These are phyloP conservation scores for Apamea epomidion DNA, from an alignment of 2,888 invertebrate species.

Conservation along the genomic window DNA sequence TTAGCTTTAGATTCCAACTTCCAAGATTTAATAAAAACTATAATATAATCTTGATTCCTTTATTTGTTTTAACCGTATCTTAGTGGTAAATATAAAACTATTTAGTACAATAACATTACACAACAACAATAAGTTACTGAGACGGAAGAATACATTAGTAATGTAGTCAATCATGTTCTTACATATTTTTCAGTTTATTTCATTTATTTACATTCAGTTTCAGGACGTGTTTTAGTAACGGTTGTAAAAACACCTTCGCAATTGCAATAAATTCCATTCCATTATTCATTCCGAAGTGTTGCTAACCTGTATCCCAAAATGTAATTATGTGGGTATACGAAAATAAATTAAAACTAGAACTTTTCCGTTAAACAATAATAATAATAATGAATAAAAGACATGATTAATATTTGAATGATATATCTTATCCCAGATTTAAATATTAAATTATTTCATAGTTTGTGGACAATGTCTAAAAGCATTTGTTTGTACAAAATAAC, in stretches of 20 bases:
- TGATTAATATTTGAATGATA: not conserved
- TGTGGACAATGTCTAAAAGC: constrained; percentile 41
- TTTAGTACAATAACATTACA: constrained; percentile 40
- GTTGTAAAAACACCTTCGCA: not conserved
- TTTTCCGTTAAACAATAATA: not conserved
- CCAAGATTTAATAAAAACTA: constrained; percentile 24
- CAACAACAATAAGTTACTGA: constrained; percentile 33
- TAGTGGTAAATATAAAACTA: constrained; percentile 55
- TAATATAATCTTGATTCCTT: constrained; percentile 7
- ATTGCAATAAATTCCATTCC: not conserved
- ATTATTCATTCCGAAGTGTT: not conserved
- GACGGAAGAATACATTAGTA: constrained; percentile 15
- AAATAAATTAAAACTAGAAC: not conserved
- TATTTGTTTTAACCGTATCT: constrained; percentile 36
- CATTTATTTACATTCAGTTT: constrained; percentile 10
- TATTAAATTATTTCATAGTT: constrained; percentile 28
- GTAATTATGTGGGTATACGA: not conserved
- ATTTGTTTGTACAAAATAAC: constrained; percentile 57
- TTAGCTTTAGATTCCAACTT: not conserved
- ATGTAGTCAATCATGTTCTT: not conserved
- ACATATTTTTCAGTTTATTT: not conserved
- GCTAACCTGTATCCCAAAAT: not conserved
- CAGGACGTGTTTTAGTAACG: not conserved
- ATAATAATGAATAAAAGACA: not conserved
- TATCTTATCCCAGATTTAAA: constrained; percentile 8